Evolutionary conservation across 2,888 invertebrate genomes (phyloP).

Genomic region (Cryptocheilus praepositus): DNA sequence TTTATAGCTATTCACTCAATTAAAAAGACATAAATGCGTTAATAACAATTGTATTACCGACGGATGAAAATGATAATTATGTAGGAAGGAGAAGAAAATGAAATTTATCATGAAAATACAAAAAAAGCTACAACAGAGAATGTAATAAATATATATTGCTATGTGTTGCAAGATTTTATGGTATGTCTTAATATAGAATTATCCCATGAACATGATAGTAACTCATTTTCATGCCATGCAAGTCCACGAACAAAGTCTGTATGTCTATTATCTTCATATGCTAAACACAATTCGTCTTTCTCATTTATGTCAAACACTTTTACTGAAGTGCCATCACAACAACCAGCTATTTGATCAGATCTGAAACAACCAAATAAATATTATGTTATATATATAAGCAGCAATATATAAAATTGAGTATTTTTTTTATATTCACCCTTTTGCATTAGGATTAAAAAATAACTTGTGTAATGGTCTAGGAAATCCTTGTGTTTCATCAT

Average conservation of each 20-base stretch:
- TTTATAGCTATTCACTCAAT: too few relatives aligned
- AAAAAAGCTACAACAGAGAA: slow-evolving; percentile 9
- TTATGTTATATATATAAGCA: neutral
- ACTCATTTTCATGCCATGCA: slow-evolving; percentile 76
- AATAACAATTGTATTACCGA: too few relatives aligned
- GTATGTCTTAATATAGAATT: slow-evolving; percentile 67
- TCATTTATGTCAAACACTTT: slow-evolving; percentile 73
- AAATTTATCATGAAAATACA: slow-evolving; percentile 13
- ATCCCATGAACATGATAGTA: slow-evolving; percentile 80
- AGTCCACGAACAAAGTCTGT: slow-evolving; percentile 78
- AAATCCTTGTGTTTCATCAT: slow-evolving; percentile 66
- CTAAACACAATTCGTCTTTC: slow-evolving; percentile 67
- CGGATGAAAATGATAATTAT: too few relatives aligned
- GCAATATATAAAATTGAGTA: neutral
- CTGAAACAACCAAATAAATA: slow-evolving; percentile 45
- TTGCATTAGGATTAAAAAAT: slow-evolving; percentile 66
- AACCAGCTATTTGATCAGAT: slow-evolving; percentile 74
- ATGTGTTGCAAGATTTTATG: slow-evolving; percentile 13
- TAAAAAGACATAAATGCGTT: too few relatives aligned
- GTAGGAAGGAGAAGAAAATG: slow-evolving; percentile 6
- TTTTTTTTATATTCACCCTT: slow-evolving; percentile 50
- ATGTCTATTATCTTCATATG: slow-evolving; percentile 76
- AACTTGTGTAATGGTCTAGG: slow-evolving; percentile 71
- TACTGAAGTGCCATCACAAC: slow-evolving; percentile 75
- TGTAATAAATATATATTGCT: slow-evolving; percentile 15